These are phyloP conservation scores for Machaerirhynchus nigripectus DNA, from an alignment of 2,113 vertebrate genomes.

Conservation along the genomic window DNA sequence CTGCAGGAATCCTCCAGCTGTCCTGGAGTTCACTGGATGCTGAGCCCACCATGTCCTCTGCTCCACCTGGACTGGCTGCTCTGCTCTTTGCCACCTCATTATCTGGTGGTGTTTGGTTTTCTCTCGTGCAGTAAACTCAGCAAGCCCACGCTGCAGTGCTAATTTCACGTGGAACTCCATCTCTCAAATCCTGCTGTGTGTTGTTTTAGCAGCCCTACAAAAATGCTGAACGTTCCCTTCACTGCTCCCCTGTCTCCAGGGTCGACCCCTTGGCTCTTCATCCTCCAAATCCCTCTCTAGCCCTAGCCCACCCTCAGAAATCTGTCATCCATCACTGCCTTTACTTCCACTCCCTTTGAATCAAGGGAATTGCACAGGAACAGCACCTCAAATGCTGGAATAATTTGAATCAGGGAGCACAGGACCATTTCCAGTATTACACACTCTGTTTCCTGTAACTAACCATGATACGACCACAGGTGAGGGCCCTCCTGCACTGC, in stretches of 20 bases:
- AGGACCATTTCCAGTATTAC: rapidly evolving
- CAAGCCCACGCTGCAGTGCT: not conserved
- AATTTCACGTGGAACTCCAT: not conserved
- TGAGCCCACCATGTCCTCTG: not conserved
- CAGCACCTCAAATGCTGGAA: not conserved
- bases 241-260: rapidly evolving
- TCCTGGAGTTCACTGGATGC: not conserved
- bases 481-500: not conserved
- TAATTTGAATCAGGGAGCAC: not conserved
- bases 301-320: not conserved
- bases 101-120: rapidly evolving
- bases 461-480: rapidly evolving
- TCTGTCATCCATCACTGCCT: not conserved
- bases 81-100: not conserved
- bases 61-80: not conserved
- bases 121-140: not conserved
- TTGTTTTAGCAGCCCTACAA: not conserved
- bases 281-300: not conserved
- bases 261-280: not conserved
- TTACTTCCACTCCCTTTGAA: not conserved
- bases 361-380: not conserved
- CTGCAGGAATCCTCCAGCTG: not conserved
- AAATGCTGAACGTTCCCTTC: not conserved
- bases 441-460: not conserved
- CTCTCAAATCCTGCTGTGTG: not conserved